Evolutionary conservation across 1,140 invertebrate species (phyloP), one percentile per base, ranked within the genome.

Genomic region (Sipha flava): DNA sequence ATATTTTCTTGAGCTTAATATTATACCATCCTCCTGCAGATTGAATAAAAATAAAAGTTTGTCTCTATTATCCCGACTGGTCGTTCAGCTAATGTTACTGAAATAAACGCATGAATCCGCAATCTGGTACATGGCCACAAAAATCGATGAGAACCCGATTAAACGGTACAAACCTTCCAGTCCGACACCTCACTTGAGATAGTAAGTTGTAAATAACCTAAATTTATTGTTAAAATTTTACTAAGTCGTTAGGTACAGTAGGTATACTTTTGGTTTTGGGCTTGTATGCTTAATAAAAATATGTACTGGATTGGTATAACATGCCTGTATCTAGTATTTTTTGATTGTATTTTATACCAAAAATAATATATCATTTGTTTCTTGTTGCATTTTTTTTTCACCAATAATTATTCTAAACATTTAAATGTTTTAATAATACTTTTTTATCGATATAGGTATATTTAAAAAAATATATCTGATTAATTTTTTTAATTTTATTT

Each of bases 161-260:
- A 77, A 77, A 77, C 73, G 73, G 73, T 77, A 77, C 73, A 77
- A 77, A 77, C 52, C 73, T 77, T 77, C 73, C 73, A 77, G 52
- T 77, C 52, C 52, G 52, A 43, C 73, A 77, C 73, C 23, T 59
- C 73, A 77, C 52, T 77, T 77, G 54, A 77, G 73, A 77, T 77
- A 77, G 73, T 77, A 77, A 77, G 73, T 77, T 77, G 73, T 77
- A 77, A 77, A 77, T 26, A 77, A 77, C 52, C 52, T 77, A 77
- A 54, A 52, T 59, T 77, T 43, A 40, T 77, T 23, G 37, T 57
- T 75, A 77, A 2, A 43, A 59, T 77, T 59, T 18, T 77, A 43
- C 73, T 43, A 57, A 77, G 43, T 54, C 52, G 43, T 57, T 43
- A 10, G 52, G 34, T 77, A 59, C 40, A 47, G 16, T 45, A 70